Conservation (phyloP, 2,888 invertebrate genomes). For the Drosophila seclusa region DNA sequence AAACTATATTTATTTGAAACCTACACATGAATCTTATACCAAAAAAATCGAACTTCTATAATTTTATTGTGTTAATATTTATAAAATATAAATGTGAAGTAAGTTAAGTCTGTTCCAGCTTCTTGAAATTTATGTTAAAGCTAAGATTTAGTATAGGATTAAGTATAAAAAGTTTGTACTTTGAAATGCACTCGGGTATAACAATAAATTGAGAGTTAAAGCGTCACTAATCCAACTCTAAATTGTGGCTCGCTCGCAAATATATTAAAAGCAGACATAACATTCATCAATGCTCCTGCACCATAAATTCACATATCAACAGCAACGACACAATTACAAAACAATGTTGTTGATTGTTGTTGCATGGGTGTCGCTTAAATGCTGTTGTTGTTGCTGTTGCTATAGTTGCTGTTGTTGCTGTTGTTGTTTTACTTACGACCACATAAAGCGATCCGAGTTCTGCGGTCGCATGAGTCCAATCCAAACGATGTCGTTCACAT, state of each 20-base stretch:
- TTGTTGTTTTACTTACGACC: constrained; percentile 88
- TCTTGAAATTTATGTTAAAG: not conserved
- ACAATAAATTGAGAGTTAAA: not conserved
- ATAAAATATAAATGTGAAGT: not conserved
- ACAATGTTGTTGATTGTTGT: constrained; percentile 34
- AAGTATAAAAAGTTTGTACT: not conserved
- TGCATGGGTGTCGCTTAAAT: constrained; percentile 22
- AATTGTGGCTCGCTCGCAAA: not conserved
- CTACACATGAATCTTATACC: not conserved
- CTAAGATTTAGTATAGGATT: not conserved
- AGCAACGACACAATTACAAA: constrained; percentile 60
- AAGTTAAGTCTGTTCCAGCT: not conserved
- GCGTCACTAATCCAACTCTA: not conserved
- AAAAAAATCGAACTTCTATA: not conserved
- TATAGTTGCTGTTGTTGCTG: constrained; percentile 16
- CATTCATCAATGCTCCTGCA: constrained; percentile 1
- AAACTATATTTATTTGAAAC: not conserved
- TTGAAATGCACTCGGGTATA: not conserved
- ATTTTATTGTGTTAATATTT: not conserved
- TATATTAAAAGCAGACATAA: constrained; percentile 15
- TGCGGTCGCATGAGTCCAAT: constrained; percentile 91
- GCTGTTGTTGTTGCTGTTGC: constrained; percentile 24
- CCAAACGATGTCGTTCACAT: constrained; percentile 91
- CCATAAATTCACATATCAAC: constrained; percentile 50
- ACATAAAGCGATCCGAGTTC: constrained; percentile 89